Evolutionary conservation across 1,140 invertebrate genomes (phyloP), one percentile per base, ranked within the genome.

Genomic region (Pantala flavescens): DNA sequence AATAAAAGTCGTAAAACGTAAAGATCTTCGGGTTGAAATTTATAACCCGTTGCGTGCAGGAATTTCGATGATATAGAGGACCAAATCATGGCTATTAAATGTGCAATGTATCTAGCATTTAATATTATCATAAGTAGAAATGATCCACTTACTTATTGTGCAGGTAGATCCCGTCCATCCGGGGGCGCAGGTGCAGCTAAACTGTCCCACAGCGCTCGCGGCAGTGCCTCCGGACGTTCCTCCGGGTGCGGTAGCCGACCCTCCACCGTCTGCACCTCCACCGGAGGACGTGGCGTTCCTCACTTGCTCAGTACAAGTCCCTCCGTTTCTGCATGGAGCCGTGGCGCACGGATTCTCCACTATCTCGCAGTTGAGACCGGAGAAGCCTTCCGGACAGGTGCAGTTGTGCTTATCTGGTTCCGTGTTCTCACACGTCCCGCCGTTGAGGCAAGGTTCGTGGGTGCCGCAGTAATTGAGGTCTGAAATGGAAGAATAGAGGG

Each of bases 381-480:
- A 94, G 84, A 95, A 96, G 10, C 95, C 96, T 78, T 93, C 91
- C 36, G 93, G 90, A 82, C 96, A 98, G 43, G 89, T 90, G 84
- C 96, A 98, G 75, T 91, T 87, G 84, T 96, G 98, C 77, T 92
- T 90, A 82, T 97, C 95, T 11, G 94, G 93, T 24, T 91, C 93
- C 0, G 94, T 97, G 84, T 98, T 98, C 82, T 93, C 92, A 84
- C 97, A 98, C 28, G 95, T 96, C 63, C 95, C 97, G 73, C 95
- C 95, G 84, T 98, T 97, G 78, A 90, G 89, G 84, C 97, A 99
- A 0, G 96, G 96, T 82, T 95, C 93, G 84, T 98, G 94, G 73
- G 97, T 97, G 70, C 96, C 97, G 83, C 97, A 99, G 84, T 96
- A 98, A 85, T 98, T 98, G 78, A 99, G 87, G 87, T 99, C 97